Evolutionary conservation across 1,140 invertebrate species (phyloP), one percentile per base, ranked within the genome.

Genomic region (Scaptomyza graminum): DNA sequence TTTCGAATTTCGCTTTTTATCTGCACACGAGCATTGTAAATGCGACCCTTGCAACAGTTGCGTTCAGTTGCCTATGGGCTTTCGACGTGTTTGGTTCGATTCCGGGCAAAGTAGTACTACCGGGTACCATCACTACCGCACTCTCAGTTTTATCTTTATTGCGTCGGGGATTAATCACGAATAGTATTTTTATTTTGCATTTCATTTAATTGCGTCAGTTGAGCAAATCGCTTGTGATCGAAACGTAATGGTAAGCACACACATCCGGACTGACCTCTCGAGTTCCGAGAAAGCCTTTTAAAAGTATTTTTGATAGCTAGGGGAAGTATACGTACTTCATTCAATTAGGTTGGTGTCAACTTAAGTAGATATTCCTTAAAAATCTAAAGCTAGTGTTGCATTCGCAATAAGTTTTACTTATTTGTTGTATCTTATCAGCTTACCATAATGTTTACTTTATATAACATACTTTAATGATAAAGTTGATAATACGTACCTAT

Each of bases 131-230:
- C 18, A 46, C 15, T 46, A 13, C 16, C 22, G 11, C 56, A 41
- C 34, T 18, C 1, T 13, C 13, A 11, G 31, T 59, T 46, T 51
- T 87, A 84, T 81, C 82, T 84, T 87, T 87, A 87, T 76, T 47
- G 55, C 57, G 13, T 37, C 43, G 51, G 60, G 51, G 34, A 49
- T 70, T 18, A 44, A 25, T 37, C 28, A 39, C 51, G 0, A 22
- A 41, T 13, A 11, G 16, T 8, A 18, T 8, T 43, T 46, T 15
- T 47, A 7, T 15, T 15, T 44, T 11, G 52, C 31, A 57, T 59
- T 52, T 47, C 43, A 72, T 60, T 79, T 52, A 69, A 79, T 46
- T 54, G 63, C 57, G 15, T 60, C 59, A 81, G 50, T 84, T 76
- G 44, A 49, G 34, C 49, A 44, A 28, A 65, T 57, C 43, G 15